Conservation (phyloP, 2,797 vertebrate genomes). For the Malacoraja senta region DNA sequence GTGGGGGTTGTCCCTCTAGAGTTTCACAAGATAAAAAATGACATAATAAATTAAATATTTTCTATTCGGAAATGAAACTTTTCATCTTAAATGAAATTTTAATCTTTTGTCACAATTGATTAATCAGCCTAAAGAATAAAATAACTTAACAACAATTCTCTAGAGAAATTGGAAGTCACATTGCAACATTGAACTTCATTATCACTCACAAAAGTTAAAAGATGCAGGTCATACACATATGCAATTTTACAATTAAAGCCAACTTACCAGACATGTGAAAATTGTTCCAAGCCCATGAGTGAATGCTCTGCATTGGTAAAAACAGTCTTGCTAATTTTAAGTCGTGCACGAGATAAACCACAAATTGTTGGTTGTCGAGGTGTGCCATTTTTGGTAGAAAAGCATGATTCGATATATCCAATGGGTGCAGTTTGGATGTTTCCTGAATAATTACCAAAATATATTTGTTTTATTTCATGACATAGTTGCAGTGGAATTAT, state of each 20-base stretch:
- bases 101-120: neutral
- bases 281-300: slow-evolving; percentile 72
- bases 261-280: slow-evolving; percentile 79
- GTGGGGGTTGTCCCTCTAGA: neutral
- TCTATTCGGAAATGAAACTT: too few species aligned
- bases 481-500: neutral
- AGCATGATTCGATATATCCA: slow-evolving; percentile 77
- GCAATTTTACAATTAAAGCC: neutral
- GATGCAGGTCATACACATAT: neutral
- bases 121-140: neutral
- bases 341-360: slow-evolving; percentile 65
- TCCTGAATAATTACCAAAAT: slow-evolving; percentile 52
- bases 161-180: neutral
- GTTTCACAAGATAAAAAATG: too few species aligned
- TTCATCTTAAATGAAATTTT: too few species aligned
- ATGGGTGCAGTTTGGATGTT: slow-evolving; percentile 70
- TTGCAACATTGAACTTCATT: neutral
- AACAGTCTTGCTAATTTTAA: slow-evolving; percentile 64
- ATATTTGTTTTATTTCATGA: slow-evolving; percentile 34
- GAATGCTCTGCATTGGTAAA: slow-evolving; percentile 81
- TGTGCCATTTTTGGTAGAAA: slow-evolving; percentile 73
- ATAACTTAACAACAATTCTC: neutral
- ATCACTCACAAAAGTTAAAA: neutral
- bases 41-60: too few species aligned
- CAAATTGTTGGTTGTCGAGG: slow-evolving; percentile 78